A percentile compares a stretch with the other conserved stretches of the same genome.
phyloP scores from a whole-genome alignment of 1,140 invertebrate genomes.

The Hylyphantes graminicola region DNA sequence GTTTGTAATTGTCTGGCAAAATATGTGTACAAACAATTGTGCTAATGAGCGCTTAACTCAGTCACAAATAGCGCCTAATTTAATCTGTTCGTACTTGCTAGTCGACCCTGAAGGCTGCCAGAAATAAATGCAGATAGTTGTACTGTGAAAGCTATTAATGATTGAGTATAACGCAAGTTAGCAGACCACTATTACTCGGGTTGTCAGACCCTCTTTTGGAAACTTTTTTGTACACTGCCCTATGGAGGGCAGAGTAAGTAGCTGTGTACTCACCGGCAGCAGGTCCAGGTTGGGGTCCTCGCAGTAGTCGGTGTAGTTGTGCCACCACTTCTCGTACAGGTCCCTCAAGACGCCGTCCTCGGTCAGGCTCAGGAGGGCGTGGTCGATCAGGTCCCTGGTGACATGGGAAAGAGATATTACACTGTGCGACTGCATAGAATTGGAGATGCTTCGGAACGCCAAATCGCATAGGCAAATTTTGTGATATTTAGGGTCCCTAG shows the following conservation, averaged over 20 bases:
- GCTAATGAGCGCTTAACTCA: too few species aligned
- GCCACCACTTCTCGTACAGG: constrained; percentile 53
- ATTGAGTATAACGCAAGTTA: background rate
- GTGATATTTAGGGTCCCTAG: background rate
- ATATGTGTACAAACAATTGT: too few species aligned
- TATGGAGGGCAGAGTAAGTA: background rate
- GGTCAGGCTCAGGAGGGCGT: constrained; percentile 17
- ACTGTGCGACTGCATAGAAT: too few species aligned
- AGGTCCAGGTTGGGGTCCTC: constrained; percentile 40
- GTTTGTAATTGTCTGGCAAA: too few species aligned
- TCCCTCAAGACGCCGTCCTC: constrained; percentile 8
- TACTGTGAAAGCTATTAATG: background rate
- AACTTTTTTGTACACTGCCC: background rate
- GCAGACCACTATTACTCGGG: background rate
- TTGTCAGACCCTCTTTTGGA: background rate
- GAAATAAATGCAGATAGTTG: background rate
- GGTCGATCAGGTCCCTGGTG: constrained; percentile 23
- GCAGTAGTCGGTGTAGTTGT: background rate
- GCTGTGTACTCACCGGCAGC: constrained; percentile 16
- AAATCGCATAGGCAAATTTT: background rate
- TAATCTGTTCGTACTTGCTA: too few species aligned
- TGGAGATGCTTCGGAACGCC: background rate
- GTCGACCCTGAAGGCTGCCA: too few species aligned
- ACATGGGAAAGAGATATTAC: background rate
- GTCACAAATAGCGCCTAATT: too few species aligned